Evolutionary conservation across 2,113 vertebrate species (phyloP), one percentile per base, ranked within the genome.

Genomic region (Carollia perspicillata): DNA sequence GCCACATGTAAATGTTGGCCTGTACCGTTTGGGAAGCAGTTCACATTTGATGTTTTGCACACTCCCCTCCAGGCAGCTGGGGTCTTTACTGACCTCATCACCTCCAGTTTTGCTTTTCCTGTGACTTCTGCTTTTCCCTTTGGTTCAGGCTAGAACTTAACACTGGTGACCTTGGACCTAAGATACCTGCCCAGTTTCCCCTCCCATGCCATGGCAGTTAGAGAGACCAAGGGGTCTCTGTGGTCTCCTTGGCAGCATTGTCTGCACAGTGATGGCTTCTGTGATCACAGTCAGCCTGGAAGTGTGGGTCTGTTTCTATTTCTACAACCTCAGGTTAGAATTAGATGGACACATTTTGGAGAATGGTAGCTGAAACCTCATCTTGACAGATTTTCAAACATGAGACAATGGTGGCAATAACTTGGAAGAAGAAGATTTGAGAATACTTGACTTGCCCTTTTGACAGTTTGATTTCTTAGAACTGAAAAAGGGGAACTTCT

Each of bases 391-490:
- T 72, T 78, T 44, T 94, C 49, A 93, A 51, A 42, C 35, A 86
- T 5, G 28, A 94, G 37, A 58, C 1, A 60, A 42, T 33, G 49
- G 47, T 68, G 66, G 79, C 35, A 69, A 51, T 55, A 63, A 33
- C 66, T 14, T 60, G 63, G 49, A 40, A 95, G 40, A 90, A 95
- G 44, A 75, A 40, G 28, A 51, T 40, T 42, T 42, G 42, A 78
- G 35, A 42, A 49, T 65, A 37, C 40, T 72, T 78, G 18, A 84
- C 14, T 85, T 92, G 53, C 17, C 42, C 17, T 75, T 26, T 12
- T 47, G 44, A 77, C 20, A 78, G 53, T 80, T 95, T 78, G 1
- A n/a, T 68, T 95, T 90, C 81, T 90, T 78, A 84, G 60, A 90
- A 95, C 18, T 79, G 28, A 17, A 83, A 89, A 91, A 65, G 75